phyloP scores from a whole-genome alignment of 2,888 invertebrate species.

The Branchinecta sandiegonensis region DNA sequence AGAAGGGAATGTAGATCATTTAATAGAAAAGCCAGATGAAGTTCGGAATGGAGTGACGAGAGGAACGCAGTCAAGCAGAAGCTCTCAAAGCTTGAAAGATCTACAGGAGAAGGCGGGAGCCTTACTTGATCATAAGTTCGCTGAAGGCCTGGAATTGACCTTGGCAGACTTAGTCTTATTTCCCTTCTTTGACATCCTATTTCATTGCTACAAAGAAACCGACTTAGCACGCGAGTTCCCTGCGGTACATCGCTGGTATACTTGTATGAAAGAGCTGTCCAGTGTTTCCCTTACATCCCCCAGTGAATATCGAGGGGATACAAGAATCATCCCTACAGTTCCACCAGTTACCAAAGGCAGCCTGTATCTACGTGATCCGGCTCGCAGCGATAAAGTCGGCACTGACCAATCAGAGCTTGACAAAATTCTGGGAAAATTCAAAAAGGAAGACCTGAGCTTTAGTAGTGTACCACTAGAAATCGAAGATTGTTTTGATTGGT shows the following conservation, averaged over 20 bases:
- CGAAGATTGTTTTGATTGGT: conserved; percentile 43
- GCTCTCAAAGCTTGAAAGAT: not conserved
- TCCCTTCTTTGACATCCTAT: conserved; percentile 49
- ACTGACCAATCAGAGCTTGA: not conserved
- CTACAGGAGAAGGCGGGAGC: conserved; percentile 17
- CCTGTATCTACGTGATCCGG: not conserved
- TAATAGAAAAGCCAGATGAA: too few species aligned
- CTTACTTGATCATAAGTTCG: conserved; percentile 48
- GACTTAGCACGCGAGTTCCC: conserved; percentile 16
- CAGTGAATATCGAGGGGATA: not conserved
- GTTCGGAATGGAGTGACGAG: too few species aligned
- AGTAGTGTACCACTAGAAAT: not conserved
- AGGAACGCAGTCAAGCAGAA: not conserved
- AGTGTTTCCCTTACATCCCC: not conserved
- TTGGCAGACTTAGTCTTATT: conserved; percentile 67
- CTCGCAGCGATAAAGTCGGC: not conserved
- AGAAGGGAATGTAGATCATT: too few species aligned
- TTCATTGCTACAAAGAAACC: conserved; percentile 29
- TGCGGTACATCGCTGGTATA: conserved; percentile 18
- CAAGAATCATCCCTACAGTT: not conserved
- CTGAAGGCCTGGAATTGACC: conserved; percentile 67
- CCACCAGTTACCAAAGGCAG: not conserved
- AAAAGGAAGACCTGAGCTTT: not conserved
- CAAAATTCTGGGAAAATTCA: not conserved
- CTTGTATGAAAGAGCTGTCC: conserved; percentile 20